phyloP scores from a whole-genome alignment of 2,888 invertebrate species.

The Aphrophora alni region DNA sequence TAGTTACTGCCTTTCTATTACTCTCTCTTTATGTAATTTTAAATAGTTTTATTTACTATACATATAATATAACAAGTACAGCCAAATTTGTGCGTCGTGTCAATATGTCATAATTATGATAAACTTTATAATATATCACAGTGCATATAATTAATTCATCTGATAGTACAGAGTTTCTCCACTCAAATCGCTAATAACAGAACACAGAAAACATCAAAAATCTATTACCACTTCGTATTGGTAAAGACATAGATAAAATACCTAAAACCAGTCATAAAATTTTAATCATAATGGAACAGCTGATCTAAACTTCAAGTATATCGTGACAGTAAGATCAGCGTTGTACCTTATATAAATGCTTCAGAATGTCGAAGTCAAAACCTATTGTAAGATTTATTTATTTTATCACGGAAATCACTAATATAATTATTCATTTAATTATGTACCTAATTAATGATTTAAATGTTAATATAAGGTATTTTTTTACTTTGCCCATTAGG shows the following conservation, averaged over 20 bases:
- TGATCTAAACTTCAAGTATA: constrained; percentile 41
- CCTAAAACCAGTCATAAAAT: background rate
- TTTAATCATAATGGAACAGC: constrained; percentile 38
- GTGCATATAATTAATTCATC: too few relatives aligned
- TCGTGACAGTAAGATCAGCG: constrained; percentile 43
- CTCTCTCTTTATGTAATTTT: too few relatives aligned
- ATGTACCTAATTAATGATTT: background rate
- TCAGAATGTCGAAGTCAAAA: constrained; percentile 48
- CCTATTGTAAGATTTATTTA: constrained; percentile 45
- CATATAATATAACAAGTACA: too few relatives aligned
- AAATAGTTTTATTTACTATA: too few relatives aligned
- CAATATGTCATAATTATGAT: too few relatives aligned
- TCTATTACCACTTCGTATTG: background rate
- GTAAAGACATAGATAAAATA: background rate
- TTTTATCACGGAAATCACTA: background rate
- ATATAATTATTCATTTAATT: background rate
- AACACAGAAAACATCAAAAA: background rate
- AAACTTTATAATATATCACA: too few relatives aligned
- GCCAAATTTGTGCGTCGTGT: too few relatives aligned
- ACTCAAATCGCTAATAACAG: too few relatives aligned
- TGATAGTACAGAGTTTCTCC: too few relatives aligned
- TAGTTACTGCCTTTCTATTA: too few relatives aligned
- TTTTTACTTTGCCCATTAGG: background rate
- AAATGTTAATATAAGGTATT: background rate
- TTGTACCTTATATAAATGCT: constrained; percentile 41